Conservation (phyloP, 1,140 invertebrate genomes). For the Temnothorax nylanderi region DNA sequence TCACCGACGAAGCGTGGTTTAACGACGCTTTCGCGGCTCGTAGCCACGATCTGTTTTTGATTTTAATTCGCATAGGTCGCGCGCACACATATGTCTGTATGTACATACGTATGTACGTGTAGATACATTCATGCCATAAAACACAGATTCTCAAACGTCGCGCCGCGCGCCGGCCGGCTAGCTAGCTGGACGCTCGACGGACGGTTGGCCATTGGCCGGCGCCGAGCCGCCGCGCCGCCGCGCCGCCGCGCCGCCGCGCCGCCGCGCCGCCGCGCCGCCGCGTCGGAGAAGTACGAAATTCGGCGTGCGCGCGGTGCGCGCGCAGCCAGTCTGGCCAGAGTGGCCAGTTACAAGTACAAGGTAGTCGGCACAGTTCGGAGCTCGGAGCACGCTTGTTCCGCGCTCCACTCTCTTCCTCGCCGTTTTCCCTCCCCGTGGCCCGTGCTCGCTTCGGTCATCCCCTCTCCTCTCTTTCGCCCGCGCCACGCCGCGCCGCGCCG, state of each 20-base stretch:
- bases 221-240: not conserved
- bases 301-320: conserved; percentile 56
- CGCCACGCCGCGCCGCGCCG: conserved; percentile 59
- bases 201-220: not conserved
- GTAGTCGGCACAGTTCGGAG: conserved; percentile 5
- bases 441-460: not conserved
- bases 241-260: too few relatives aligned
- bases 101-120: too few relatives aligned
- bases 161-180: conserved; percentile 24
- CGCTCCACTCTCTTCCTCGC: conserved; percentile 21
- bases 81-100: not conserved
- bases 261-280: too few relatives aligned
- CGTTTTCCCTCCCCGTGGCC: too few relatives aligned
- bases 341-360: conserved; percentile 3
- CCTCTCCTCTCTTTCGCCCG: not conserved
- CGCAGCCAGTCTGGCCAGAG: not conserved
- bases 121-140: not conserved
- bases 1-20: not conserved
- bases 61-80: conserved; percentile 18
- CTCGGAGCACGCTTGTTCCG: conserved; percentile 39
- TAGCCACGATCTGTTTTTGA: not conserved
- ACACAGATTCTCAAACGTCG: not conserved
- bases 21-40: not conserved
- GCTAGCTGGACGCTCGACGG: too few relatives aligned
- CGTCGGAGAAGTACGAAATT: conserved; percentile 19